A percentile compares a stretch with the other conserved stretches of the same genome.
Evolutionary conservation across 1,140 invertebrate species (phyloP).

Genomic region (Eurosta solidaginis): DNA sequence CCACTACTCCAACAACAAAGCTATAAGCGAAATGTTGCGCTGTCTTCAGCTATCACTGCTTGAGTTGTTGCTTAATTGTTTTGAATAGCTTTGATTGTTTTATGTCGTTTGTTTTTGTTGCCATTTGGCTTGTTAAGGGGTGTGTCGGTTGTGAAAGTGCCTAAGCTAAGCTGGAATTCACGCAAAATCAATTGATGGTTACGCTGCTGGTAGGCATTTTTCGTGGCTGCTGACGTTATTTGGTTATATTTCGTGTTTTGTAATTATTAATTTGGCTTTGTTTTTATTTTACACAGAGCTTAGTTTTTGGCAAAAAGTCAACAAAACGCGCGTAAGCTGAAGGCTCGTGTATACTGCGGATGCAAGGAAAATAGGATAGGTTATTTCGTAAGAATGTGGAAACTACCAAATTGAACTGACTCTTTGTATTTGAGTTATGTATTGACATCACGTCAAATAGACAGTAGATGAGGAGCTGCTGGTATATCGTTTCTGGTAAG

Average conservation of each 20-base stretch:
- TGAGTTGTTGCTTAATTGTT: conserved; percentile 14
- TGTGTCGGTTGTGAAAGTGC: background rate
- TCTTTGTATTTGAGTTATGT: no score
- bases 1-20: background rate
- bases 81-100: background rate
- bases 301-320: background rate
- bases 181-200: conserved; percentile 1
- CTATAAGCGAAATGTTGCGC: background rate
- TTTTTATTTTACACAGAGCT: background rate
- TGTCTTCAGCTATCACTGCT: background rate
- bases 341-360: no score
- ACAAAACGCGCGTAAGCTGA: background rate
- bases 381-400: no score
- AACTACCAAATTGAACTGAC: no score
- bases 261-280: background rate
- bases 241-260: background rate
- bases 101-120: background rate
- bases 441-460: no score
- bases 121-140: background rate
- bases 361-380: no score
- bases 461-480: no score
- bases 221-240: background rate
- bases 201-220: background rate
- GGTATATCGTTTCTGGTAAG: no score
- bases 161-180: background rate